phyloP scores from a whole-genome alignment of 2,888 invertebrate genomes.

The Sclerodermus sp. region DNA sequence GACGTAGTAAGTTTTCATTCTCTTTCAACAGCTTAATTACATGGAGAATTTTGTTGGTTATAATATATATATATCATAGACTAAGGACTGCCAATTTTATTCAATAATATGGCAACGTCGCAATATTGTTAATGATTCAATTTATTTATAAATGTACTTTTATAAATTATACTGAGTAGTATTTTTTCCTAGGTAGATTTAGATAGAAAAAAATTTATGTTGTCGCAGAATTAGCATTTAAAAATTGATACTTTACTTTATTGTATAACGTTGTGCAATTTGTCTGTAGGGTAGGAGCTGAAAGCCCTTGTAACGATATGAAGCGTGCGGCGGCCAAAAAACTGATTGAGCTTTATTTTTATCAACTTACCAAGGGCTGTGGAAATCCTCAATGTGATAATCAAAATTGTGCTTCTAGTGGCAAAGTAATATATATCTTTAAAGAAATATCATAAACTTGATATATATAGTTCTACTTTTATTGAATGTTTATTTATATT shows the following conservation, averaged over 20 bases:
- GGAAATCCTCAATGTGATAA: constrained; percentile 87
- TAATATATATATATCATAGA: too few species aligned
- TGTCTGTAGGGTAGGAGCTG: constrained; percentile 49
- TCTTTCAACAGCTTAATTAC: too few species aligned
- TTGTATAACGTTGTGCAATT: too few species aligned
- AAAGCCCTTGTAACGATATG: constrained; percentile 58
- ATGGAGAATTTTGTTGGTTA: too few species aligned
- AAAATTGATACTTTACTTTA: too few species aligned
- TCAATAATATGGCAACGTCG: background rate
- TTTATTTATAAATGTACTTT: too few species aligned
- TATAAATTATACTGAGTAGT: too few species aligned
- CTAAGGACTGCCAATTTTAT: background rate
- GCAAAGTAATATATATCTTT: constrained; percentile 63
- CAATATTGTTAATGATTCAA: background rate
- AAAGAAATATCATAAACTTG: background rate
- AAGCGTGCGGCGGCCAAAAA: constrained; percentile 71
- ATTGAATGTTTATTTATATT: background rate
- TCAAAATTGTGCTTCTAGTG: constrained; percentile 86
- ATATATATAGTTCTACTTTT: background rate
- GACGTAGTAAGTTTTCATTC: too few species aligned
- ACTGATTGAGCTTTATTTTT: constrained; percentile 89
- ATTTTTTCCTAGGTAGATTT: too few species aligned
- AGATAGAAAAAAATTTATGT: too few species aligned
- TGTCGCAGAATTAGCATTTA: too few species aligned
- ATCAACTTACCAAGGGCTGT: constrained; percentile 89